phyloP scores from a whole-genome alignment of 2,888 invertebrate genomes.

The Ichneumon xanthorius region DNA sequence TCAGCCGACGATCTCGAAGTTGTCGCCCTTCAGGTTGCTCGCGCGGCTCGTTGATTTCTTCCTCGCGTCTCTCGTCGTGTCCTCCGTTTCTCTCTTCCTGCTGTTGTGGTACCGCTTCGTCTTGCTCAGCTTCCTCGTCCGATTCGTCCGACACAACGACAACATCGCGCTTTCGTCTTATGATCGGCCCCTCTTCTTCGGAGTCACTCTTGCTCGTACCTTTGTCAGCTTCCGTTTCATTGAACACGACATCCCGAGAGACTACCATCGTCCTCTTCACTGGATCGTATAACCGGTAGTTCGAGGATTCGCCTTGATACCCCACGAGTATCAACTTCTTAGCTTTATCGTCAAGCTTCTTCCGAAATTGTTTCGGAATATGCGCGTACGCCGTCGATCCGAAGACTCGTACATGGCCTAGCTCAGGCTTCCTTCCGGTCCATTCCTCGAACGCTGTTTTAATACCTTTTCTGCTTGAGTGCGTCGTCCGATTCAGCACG shows the following conservation, averaged over 20 bases:
- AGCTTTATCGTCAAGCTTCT: slow-evolving; percentile 16
- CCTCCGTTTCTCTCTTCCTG: neutral
- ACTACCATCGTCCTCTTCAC: slow-evolving; percentile 50
- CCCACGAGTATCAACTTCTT: slow-evolving; percentile 57
- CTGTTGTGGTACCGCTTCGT: slow-evolving; percentile 17
- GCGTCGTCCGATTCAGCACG: slow-evolving; percentile 49
- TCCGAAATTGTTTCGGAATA: slow-evolving; percentile 15
- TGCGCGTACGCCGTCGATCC: slow-evolving; percentile 40
- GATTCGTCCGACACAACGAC: slow-evolving; percentile 37
- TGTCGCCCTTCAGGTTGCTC: neutral
- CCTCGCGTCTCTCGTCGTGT: slow-evolving; percentile 15
- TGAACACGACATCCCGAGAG: slow-evolving; percentile 61
- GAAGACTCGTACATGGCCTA: slow-evolving; percentile 31
- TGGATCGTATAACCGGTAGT: slow-evolving; percentile 64
- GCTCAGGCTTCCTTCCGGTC: slow-evolving; percentile 37
- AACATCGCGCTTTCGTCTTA: slow-evolving; percentile 20
- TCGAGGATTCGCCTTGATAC: slow-evolving; percentile 60
- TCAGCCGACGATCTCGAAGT: slow-evolving; percentile 41
- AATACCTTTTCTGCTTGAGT: slow-evolving; percentile 38
- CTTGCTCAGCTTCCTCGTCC: slow-evolving; percentile 36
- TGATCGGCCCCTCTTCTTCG: slow-evolving; percentile 32
- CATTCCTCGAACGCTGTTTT: slow-evolving; percentile 37
- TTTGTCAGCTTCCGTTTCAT: slow-evolving; percentile 34
- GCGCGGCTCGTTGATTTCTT: neutral
- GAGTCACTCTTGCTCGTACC: neutral